Conservation (phyloP, 2,888 invertebrate species). For the Tetragonula carbonaria region DNA sequence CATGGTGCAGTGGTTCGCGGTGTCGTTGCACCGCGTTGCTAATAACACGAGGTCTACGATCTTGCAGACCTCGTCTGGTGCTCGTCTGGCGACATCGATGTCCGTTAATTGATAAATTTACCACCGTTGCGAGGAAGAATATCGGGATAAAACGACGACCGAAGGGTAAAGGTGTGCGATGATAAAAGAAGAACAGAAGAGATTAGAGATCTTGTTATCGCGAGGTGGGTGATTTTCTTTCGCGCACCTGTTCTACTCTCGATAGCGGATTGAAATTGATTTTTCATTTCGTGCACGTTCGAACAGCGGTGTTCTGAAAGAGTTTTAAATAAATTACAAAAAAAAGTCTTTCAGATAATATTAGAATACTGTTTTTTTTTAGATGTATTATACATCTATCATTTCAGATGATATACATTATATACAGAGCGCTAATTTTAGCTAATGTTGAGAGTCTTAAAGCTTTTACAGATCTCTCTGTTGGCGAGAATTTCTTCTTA, state of each 20-base stretch:
- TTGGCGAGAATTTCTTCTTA: too few relatives aligned
- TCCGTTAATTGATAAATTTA: conserved; percentile 61
- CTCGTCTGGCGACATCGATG: conserved; percentile 54
- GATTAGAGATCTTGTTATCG: not conserved
- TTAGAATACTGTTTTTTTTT: not conserved
- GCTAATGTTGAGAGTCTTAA: not conserved
- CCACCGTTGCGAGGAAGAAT: conserved; percentile 10
- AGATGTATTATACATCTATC: too few relatives aligned
- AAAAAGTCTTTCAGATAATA: not conserved
- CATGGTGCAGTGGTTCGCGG: conserved; percentile 27
- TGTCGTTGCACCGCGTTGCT: conserved; percentile 53
- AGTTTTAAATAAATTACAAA: too few relatives aligned
- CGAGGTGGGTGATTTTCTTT: too few relatives aligned
- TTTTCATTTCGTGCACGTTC: not conserved
- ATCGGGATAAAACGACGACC: not conserved
- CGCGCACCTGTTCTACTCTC: not conserved
- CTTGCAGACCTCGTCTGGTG: conserved; percentile 52
- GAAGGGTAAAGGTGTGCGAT: not conserved
- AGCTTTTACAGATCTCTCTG: too few relatives aligned
- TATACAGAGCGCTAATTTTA: not conserved
- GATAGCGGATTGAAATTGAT: not conserved
- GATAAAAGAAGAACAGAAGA: conserved; percentile 14
- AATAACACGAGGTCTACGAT: conserved; percentile 56
- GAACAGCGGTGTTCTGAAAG: not conserved
- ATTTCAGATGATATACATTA: too few relatives aligned